Evolutionary conservation across 2,113 vertebrate genomes (phyloP), one percentile per base, ranked within the genome.

Genomic region (Abramis brama): DNA sequence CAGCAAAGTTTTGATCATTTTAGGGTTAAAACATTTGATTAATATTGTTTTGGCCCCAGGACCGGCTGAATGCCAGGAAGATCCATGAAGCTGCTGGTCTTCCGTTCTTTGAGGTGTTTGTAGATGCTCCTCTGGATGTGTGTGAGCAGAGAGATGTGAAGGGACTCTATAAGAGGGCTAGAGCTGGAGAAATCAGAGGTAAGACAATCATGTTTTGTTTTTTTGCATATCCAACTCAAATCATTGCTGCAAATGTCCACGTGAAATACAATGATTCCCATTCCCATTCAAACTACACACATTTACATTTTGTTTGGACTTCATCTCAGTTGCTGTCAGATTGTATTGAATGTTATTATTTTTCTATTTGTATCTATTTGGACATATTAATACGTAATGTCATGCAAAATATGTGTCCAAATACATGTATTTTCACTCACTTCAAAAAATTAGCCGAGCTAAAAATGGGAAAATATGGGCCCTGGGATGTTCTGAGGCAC

Each of bases 151-250:
- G 98, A 89, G 98, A 99, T 59, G 98, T 97, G 71, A 99, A 99
- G 90, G 98, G 98, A 7, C 95, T 99, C 15, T 99, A 99, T 91
- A 99, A 99, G 92, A 97, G 96, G 92, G 98, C 98, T 60, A 94
- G 98, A 89, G 98, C 98, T 11, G 98, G 98, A 79, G 98, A 99
- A 93, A 99, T 99, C 91, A 96, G 96, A 97, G 98, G 98, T 98
- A 86, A 60, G 17, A 19, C 1, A 3, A 13, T n/a, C 11, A 7
- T 47, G 9, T 43, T 52, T 52, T 57, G 19, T 55, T 55, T 19
- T 19, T 55, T 27, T 27, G 17, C 6, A 2, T 55, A 57, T 57
- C 52, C 19, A 55, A 55, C 52, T 55, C 55, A 57, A 57, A 57
- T 23, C 55, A 23, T 57, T 23, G 7, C 55, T 23, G 55, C 6